Conservation (phyloP, 2,113 vertebrate genomes). For the Terrapene triunguis region DNA sequence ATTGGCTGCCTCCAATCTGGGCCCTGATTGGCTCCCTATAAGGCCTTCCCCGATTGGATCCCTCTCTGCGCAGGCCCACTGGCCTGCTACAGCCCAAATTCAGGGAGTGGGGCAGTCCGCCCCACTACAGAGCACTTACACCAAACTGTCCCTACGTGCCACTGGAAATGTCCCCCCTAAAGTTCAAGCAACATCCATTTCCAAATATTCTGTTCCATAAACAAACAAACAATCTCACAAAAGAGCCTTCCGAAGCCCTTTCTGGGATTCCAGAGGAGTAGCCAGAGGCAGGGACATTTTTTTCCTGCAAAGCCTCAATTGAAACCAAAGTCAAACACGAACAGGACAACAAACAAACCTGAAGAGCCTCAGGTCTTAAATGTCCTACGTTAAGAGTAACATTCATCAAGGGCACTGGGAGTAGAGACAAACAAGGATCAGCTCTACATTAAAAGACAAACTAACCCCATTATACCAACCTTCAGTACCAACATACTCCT, state of each 20-base stretch:
- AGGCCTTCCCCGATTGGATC: no score
- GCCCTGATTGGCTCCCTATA: no score
- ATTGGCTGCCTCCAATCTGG: no score
- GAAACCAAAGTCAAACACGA: neutral
- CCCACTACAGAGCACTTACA: no score
- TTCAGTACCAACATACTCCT: accelerated
- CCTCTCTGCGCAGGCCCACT: no score
- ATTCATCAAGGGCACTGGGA: neutral
- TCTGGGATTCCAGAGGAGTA: neutral
- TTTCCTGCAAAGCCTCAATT: neutral
- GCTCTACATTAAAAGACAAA: neutral
- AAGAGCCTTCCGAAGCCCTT: neutral
- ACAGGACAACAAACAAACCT: neutral
- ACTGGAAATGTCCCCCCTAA: neutral
- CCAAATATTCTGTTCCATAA: neutral
- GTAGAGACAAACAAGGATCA: neutral
- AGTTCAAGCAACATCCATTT: neutral
- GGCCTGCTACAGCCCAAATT: no score
- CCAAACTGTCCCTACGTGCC: accelerated
- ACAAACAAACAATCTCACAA: neutral
- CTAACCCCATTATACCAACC: neutral
- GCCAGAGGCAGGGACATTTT: accelerated
- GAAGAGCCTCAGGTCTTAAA: neutral
- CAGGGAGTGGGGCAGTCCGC: no score
- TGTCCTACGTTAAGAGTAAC: neutral